Percentiles rank a stretch among this genome's conserved stretches.
phyloP scores from a whole-genome alignment of 1,140 invertebrate species.

The Oncopeltus fasciatus region DNA sequence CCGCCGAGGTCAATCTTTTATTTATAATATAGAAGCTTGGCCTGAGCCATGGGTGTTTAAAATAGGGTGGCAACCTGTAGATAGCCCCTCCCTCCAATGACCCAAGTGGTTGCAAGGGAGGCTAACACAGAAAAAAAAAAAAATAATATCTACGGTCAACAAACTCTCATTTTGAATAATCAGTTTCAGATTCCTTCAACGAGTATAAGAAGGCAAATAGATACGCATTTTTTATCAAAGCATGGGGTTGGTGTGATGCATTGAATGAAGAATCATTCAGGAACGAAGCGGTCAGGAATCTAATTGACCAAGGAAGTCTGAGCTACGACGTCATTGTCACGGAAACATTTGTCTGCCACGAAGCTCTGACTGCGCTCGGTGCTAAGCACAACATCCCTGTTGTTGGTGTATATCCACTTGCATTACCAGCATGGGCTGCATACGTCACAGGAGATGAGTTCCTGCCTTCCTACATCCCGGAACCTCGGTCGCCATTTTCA shows the following conservation, averaged over 20 bases:
- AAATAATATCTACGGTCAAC: too few species aligned
- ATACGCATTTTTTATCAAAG: too few species aligned
- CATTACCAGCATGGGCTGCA: background rate
- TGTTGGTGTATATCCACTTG: conserved; percentile 17
- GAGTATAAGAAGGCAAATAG: too few species aligned
- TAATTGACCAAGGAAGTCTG: conserved; percentile 10
- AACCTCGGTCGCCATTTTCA: conserved; percentile 32
- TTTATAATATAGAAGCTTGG: too few species aligned
- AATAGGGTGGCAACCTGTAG: too few species aligned
- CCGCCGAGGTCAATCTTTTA: too few species aligned
- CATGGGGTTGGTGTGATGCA: background rate
- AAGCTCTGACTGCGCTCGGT: conserved; percentile 26
- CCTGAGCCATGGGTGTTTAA: too few species aligned
- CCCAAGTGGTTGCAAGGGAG: too few species aligned
- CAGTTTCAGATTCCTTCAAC: too few species aligned
- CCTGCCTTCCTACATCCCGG: conserved; percentile 34
- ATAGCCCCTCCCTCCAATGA: too few species aligned
- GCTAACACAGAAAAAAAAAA: too few species aligned
- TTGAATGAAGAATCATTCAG: conserved; percentile 1
- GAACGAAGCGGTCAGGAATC: conserved; percentile 3
- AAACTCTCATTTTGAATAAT: too few species aligned
- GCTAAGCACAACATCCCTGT: conserved; percentile 26
- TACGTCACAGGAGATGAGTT: conserved; percentile 11
- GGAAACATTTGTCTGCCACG: conserved; percentile 26
- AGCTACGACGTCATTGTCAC: conserved; percentile 27